phyloP scores from a whole-genome alignment of 1,140 invertebrate genomes.

The Euwallacea fornicatus region DNA sequence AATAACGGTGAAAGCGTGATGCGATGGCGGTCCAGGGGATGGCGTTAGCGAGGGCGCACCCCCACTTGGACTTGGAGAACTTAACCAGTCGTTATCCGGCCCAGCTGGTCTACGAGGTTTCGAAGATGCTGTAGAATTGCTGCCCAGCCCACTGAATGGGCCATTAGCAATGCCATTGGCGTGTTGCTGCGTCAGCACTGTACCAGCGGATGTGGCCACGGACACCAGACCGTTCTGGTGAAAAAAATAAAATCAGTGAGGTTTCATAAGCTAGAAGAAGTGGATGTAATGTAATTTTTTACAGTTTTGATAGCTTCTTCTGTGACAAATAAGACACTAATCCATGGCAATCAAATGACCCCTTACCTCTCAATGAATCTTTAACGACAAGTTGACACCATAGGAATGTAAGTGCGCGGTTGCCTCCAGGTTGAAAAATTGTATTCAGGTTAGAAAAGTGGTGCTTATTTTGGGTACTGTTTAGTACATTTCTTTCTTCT shows the following conservation, averaged over 20 bases:
- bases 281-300: too few relatives aligned
- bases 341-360: too few relatives aligned
- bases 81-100: constrained; percentile 63
- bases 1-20: constrained; percentile 60
- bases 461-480: too few relatives aligned
- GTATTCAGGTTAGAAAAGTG: too few relatives aligned
- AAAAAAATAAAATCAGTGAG: neutral
- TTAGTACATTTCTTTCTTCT: too few relatives aligned
- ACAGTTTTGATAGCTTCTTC: neutral
- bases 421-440: too few relatives aligned
- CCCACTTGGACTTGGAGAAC: constrained; percentile 60
- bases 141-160: constrained; percentile 42
- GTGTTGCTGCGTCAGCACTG: constrained; percentile 19
- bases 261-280: neutral
- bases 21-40: constrained; percentile 59
- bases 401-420: too few relatives aligned
- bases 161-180: constrained; percentile 37
- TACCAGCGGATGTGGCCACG: constrained; percentile 26
- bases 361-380: too few relatives aligned
- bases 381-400: too few relatives aligned
- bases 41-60: constrained; percentile 62
- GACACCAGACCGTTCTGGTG: constrained; percentile 38
- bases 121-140: constrained; percentile 33
- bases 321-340: neutral
- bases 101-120: constrained; percentile 35